A percentile compares a stretch with the other conserved stretches of the same genome.
Conservation (phyloP, 30 jellyfish, hydroid and myxozoan species). For the Hydractinia echinata region DNA sequence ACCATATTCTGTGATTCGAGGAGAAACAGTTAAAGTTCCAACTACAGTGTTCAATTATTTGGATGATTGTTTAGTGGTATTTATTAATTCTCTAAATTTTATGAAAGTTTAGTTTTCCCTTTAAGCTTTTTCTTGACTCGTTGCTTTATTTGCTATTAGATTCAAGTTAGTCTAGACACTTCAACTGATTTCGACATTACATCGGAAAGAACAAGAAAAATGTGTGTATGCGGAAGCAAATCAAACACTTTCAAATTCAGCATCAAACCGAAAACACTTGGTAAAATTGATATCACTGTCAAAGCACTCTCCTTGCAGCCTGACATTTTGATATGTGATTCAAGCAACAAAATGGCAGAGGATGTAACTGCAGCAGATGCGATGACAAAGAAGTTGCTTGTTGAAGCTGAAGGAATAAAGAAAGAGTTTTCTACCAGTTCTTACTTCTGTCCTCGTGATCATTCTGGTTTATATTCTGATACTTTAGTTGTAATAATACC, state of each 20-base stretch:
- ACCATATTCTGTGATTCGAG: constrained; percentile 88
- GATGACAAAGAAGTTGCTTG: constrained; percentile 57
- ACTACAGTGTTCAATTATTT: constrained; percentile 75
- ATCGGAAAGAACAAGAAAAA: constrained; percentile 29
- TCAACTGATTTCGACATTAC: constrained; percentile 37
- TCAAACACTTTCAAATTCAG: constrained; percentile 69
- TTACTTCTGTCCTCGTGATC: constrained; percentile 64
- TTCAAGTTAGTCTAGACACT: constrained; percentile 39
- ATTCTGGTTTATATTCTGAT: constrained; percentile 29
- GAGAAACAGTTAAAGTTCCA: constrained; percentile 73
- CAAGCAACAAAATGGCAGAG: constrained; percentile 22
- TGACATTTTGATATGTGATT: constrained; percentile 43
- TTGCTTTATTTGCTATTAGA: constrained; percentile 28
- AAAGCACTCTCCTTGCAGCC: constrained; percentile 52
- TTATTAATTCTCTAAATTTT: neutral
- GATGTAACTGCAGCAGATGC: constrained; percentile 56
- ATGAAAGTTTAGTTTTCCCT: neutral
- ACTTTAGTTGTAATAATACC: constrained; percentile 34
- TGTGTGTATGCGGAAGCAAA: constrained; percentile 66
- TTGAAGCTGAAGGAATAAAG: constrained; percentile 93
- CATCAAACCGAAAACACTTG: constrained; percentile 50
- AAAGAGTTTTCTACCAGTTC: constrained; percentile 57
- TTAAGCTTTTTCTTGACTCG: neutral
- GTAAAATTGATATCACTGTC: constrained; percentile 57
- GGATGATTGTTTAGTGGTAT: constrained; percentile 51